A percentile compares a stretch with the other conserved stretches of the same genome.
Evolutionary conservation across 1,140 invertebrate genomes (phyloP).

Genomic region (Caenorhabditis latens): DNA sequence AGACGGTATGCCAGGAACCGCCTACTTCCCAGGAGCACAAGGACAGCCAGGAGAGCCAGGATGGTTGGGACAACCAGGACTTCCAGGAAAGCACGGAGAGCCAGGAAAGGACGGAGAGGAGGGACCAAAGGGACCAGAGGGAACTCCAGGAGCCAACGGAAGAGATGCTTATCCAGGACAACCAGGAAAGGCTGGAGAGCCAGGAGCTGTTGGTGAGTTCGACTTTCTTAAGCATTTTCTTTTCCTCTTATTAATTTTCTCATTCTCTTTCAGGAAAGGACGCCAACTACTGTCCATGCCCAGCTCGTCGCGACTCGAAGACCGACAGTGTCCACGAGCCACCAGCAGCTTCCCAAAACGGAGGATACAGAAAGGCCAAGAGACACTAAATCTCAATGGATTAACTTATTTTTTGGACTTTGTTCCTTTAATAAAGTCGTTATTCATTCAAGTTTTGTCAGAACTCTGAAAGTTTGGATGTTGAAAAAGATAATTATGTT

Average conservation of each 20-base stretch:
- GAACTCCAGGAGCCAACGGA: conserved; percentile 55
- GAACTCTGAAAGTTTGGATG: no score
- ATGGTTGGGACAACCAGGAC: conserved; percentile 58
- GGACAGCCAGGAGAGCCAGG: conserved; percentile 63
- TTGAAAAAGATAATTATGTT: no score
- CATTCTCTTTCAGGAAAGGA: conserved; percentile 49
- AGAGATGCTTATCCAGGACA: conserved; percentile 41
- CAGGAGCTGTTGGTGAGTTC: conserved; percentile 15
- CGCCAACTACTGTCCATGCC: conserved; percentile 60
- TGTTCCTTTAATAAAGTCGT: background rate
- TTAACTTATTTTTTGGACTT: background rate
- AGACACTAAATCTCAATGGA: conserved; percentile 17
- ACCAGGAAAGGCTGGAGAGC: conserved; percentile 56
- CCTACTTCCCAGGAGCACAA: conserved; percentile 53
- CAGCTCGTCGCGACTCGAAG: conserved; percentile 49
- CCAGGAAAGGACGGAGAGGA: conserved; percentile 49
- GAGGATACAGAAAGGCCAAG: conserved; percentile 36
- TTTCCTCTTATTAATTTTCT: background rate
- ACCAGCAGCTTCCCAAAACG: conserved; percentile 42
- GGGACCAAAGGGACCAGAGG: conserved; percentile 55
- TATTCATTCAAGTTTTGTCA: background rate
- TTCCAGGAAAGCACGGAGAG: conserved; percentile 60
- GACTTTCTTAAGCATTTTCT: background rate
- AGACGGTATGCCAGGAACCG: conserved; percentile 59
- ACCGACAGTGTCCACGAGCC: conserved; percentile 21